phyloP scores from a whole-genome alignment of 2,888 invertebrate species.

The Rotaria socialis region DNA sequence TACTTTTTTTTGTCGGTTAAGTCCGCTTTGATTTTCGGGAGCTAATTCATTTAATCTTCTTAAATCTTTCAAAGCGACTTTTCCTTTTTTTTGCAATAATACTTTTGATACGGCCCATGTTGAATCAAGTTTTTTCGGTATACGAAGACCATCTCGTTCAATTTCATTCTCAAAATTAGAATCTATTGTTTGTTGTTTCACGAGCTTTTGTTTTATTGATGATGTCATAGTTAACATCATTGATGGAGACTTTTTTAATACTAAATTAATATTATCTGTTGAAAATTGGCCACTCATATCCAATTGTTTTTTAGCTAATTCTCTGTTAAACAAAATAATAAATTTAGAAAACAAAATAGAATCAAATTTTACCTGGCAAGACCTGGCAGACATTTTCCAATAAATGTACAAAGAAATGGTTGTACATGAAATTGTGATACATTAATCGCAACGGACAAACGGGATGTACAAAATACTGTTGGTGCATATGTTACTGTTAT shows the following conservation, averaged over 20 bases:
- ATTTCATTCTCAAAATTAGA: conserved; percentile 48
- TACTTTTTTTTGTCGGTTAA: conserved; percentile 57
- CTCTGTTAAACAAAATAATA: neutral
- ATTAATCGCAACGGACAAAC: conserved; percentile 55
- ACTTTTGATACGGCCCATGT: conserved; percentile 57
- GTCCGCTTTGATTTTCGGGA: conserved; percentile 7
- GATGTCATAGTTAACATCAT: neutral
- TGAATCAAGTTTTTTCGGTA: conserved; percentile 54
- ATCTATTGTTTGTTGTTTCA: conserved; percentile 34
- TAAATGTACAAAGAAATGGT: conserved; percentile 55
- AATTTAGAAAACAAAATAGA: too few species aligned
- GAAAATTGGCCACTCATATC: conserved; percentile 23
- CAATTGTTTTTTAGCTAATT: neutral
- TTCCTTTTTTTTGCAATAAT: conserved; percentile 57
- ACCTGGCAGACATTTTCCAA: conserved; percentile 56
- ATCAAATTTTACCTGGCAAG: conserved; percentile 47
- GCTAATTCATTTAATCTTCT: conserved; percentile 50
- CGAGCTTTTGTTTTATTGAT: conserved; percentile 34
- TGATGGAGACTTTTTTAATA: conserved; percentile 8
- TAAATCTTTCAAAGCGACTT: conserved; percentile 56
- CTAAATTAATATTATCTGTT: conserved; percentile 32
- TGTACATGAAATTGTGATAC: conserved; percentile 58
- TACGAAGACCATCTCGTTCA: conserved; percentile 54
- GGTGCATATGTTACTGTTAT: conserved; percentile 56
- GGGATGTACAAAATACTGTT: conserved; percentile 55